These are phyloP conservation scores for Borostomias antarcticus DNA, from an alignment of 2,797 vertebrate species.

Conservation along the genomic window DNA sequence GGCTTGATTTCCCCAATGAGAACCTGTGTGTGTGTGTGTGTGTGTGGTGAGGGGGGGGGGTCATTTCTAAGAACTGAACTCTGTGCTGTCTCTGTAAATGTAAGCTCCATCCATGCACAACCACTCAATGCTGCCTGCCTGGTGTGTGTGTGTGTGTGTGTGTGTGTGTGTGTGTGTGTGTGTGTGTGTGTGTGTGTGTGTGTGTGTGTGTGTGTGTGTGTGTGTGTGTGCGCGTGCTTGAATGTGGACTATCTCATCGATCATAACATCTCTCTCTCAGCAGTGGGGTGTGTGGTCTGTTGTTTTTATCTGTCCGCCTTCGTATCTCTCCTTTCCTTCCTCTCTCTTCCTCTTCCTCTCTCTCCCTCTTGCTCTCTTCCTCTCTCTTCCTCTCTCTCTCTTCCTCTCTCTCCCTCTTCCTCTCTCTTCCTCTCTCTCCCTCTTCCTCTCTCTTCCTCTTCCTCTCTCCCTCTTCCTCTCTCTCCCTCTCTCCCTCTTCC, in stretches of 20 bases:
- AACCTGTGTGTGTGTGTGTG: neutral
- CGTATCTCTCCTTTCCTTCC: constrained; percentile 43
- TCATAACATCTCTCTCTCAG: constrained; percentile 60
- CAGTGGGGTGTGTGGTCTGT: constrained; percentile 45
- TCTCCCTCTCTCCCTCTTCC: constrained; percentile 48
- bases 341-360: constrained; percentile 36
- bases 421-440: constrained; percentile 38
- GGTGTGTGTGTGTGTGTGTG: constrained; percentile 26
- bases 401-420: constrained; percentile 23
- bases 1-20: neutral
- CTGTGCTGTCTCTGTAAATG: too few species aligned
- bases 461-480: constrained; percentile 73
- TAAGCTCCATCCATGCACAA: constrained; percentile 37
- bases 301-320: constrained; percentile 56
- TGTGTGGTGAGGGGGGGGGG: neutral
- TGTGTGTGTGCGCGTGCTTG: constrained; percentile 37
- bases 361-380: constrained; percentile 31
- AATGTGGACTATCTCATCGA: constrained; percentile 65
- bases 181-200: constrained; percentile 34
- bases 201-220: neutral
- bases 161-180: constrained; percentile 23
- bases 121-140: constrained; percentile 7
- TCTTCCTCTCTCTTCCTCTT: constrained; percentile 64
- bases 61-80: neutral
- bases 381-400: constrained; percentile 34